Evolutionary conservation across 2,888 invertebrate genomes (phyloP), one percentile per base, ranked within the genome.

Genomic region (Priocnemis perturbator): DNA sequence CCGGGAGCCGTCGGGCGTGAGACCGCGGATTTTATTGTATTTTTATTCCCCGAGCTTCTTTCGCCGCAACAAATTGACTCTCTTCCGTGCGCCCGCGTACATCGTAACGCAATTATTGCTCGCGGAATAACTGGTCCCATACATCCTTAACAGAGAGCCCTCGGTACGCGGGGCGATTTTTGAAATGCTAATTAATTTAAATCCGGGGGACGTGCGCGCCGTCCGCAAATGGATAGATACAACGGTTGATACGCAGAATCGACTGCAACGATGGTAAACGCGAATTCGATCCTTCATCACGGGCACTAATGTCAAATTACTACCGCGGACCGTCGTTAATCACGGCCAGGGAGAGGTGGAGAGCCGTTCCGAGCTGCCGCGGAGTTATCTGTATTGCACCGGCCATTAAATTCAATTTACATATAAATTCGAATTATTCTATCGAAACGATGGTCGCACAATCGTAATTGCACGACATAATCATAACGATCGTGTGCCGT

Each of bases 371-470:
- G 67, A 70, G 67, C 71, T 69, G 68, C 60, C 69, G 61, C 66
- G 63, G 73, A 81, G 82, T 84, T 86, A 86, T 85, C 85, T 83
- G 79, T 78, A 80, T 74, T 75, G 82, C 74, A 71, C 76, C 73
- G 77, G 71, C 76, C 82, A 84, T 87, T 86, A 87, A 86, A 87
- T 87, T 85, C 85, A 87, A 86, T 87, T 86, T 87, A 86, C 87
- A 87, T 87, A 86, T 85, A 86, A 86, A 87, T 87, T 83, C 82
- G 81, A 85, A 87, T 87, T 84, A 85, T 85, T 85, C 81, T 78
- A 85, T 84, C 77, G 77, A 80, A 82, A 75, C 78, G 81, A 71
- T 72, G 71, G 58, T 70, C 64, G 74, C 76, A 78, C 81, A 81
- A 84, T 83, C 77, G 84, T 83, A 82, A 85, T 85, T 85, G 80